These are phyloP conservation scores for Centrocercus urophasianus DNA, from an alignment of 2,113 vertebrate species.

Conservation along the genomic window DNA sequence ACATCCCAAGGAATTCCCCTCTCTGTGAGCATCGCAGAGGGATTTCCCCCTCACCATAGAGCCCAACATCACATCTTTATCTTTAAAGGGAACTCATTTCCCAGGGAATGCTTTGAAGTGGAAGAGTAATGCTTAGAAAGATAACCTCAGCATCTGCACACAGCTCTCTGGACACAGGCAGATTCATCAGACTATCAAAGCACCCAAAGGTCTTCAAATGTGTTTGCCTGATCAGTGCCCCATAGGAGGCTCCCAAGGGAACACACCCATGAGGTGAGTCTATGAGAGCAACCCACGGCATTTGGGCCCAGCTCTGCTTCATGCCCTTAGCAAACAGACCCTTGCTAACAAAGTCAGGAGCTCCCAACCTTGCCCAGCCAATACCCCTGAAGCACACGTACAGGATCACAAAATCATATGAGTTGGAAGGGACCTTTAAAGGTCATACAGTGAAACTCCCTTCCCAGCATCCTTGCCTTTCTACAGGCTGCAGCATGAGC, in stretches of 20 bases:
- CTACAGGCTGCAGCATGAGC: neutral
- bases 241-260: neutral
- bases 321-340: neutral
- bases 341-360: neutral
- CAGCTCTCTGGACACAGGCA: neutral
- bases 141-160: neutral
- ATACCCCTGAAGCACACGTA: too few relatives aligned
- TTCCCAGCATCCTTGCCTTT: neutral
- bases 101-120: constrained; percentile 49
- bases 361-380: neutral
- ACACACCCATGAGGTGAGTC: neutral
- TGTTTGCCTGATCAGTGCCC: neutral
- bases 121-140: constrained; percentile 17
- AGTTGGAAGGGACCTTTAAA: too few relatives aligned
- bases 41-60: neutral
- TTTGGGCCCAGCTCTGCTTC: neutral
- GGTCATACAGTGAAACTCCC: too few relatives aligned
- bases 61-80: constrained; percentile 13
- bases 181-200: constrained; percentile 26
- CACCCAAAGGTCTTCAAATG: accelerated
- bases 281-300: neutral
- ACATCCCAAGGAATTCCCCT: neutral
- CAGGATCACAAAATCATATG: too few relatives aligned
- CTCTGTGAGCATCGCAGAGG: neutral
- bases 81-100: constrained; percentile 58